phyloP scores from a whole-genome alignment of 2,113 vertebrate genomes.

The Smithornis capensis region DNA sequence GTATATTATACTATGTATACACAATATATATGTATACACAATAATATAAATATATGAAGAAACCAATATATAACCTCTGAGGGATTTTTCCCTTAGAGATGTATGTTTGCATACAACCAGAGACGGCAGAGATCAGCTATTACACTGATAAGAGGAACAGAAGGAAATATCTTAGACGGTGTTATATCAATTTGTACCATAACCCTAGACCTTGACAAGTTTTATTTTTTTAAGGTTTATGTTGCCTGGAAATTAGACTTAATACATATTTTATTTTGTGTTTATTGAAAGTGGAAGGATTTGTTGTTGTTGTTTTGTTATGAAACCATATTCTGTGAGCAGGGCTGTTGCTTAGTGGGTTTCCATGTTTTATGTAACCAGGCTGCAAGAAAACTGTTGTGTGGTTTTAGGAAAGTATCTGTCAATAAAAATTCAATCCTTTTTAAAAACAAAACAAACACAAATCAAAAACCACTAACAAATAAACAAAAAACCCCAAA shows the following conservation, averaged over 20 bases:
- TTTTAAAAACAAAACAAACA: neutral
- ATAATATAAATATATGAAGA: neutral
- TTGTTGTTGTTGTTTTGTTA: neutral
- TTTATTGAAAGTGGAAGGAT: neutral
- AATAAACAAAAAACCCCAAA: neutral
- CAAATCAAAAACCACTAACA: neutral
- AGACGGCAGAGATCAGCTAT: neutral
- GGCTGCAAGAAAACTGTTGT: neutral
- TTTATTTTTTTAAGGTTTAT: neutral
- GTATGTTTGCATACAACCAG: neutral
- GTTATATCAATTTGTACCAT: neutral
- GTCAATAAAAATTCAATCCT: neutral
- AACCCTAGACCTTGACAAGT: neutral
- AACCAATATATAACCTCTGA: neutral
- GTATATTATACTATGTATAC: too few species aligned
- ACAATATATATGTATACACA: too few species aligned
- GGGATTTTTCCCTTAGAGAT: fast-evolving
- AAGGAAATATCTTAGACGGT: neutral
- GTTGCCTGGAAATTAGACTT: neutral
- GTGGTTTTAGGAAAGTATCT: neutral
- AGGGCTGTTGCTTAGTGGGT: neutral
- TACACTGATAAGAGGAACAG: neutral
- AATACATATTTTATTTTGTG: neutral
- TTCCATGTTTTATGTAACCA: neutral
- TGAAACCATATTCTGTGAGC: neutral